Evolutionary conservation across 2,113 vertebrate genomes (phyloP).

Genomic region (Naja naja): DNA sequence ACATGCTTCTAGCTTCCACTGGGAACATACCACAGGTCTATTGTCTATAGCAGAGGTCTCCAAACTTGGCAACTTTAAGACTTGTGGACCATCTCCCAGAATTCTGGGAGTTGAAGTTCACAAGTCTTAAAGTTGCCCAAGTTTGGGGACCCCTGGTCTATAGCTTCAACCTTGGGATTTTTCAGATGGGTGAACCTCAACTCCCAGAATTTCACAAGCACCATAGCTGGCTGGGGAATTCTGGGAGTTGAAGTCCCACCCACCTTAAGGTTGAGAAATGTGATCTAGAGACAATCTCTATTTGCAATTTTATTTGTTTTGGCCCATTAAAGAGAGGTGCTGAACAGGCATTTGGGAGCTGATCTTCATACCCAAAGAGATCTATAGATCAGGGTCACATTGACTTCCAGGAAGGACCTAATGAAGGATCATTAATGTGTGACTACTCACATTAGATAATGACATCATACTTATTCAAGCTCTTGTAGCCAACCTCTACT

Average conservation of each 20-base stretch:
- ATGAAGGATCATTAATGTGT: not conserved
- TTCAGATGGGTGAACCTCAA: not conserved
- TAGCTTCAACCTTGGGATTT: not conserved
- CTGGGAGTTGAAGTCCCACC: not conserved
- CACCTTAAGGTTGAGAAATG: not conserved
- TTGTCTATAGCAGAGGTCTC: not conserved
- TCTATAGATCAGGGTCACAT: not conserved
- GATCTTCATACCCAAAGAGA: not conserved
- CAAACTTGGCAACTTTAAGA: too few species aligned
- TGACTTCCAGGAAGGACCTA: not conserved
- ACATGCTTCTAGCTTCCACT: not conserved
- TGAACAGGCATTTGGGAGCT: not conserved
- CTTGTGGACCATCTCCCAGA: too few species aligned
- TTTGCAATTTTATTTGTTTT: not conserved
- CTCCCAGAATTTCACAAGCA: not conserved
- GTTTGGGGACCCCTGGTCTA: not conserved
- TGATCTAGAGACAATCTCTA: not conserved
- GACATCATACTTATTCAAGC: not conserved
- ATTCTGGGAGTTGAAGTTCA: too few species aligned
- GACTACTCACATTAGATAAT: not conserved
- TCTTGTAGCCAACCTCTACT: not conserved
- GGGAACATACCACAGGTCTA: not conserved
- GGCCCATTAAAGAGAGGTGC: not conserved
- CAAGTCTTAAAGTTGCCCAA: too few species aligned
- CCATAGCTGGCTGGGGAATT: not conserved